Evolutionary conservation across 2,888 invertebrate genomes (phyloP), one percentile per base, ranked within the genome.

Genomic region (Heliconius charithonia): DNA sequence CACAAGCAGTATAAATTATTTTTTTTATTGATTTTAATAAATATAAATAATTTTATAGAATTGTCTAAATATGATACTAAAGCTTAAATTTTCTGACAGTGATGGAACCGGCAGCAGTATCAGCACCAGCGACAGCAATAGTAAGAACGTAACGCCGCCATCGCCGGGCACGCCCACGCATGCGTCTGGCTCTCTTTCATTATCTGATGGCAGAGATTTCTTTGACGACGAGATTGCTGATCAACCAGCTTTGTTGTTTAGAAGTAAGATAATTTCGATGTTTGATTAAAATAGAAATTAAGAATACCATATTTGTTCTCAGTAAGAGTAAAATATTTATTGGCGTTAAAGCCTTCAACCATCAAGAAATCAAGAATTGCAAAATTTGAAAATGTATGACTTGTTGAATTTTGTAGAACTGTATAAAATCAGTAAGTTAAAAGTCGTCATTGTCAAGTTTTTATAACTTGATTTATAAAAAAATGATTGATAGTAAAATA

Each of bases 141-240:
- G 92, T 81, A 94, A 94, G 86, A 89, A 92, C 81, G 91, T 87
- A 80, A 94, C 90, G 74, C 96, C 96, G 0, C 95, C 96, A 66
- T 96, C 97, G 4, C 97, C 97, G 0, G 97, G 97, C 3, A 97
- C 97, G 0, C 97, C 98, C 2, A 97, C 97, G 0, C 97, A 97
- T 85, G 96, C 96, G 16, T 97, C 97, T 0, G 97, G 97, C 78
- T 97, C 97, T 0, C 91, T 97, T 0, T 97, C 97, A 0, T 92
- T 98, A n/a, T 97, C 97, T 0, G 97, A 98, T 83, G 97, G 97
- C 27, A 95, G 97, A 82, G 97, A 98, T 89, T 98, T 97, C 91
- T 96, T 98, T 81, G 98, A 98, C 86, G 98, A 98, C 85, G 98
- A 98, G 91, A 98, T 98, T 81, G 97, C 97, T 66, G 98, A 98